Base-by-base conservation (phyloP, 2,797 vertebrate genomes). In the Loris lydekkerianus region DNA sequence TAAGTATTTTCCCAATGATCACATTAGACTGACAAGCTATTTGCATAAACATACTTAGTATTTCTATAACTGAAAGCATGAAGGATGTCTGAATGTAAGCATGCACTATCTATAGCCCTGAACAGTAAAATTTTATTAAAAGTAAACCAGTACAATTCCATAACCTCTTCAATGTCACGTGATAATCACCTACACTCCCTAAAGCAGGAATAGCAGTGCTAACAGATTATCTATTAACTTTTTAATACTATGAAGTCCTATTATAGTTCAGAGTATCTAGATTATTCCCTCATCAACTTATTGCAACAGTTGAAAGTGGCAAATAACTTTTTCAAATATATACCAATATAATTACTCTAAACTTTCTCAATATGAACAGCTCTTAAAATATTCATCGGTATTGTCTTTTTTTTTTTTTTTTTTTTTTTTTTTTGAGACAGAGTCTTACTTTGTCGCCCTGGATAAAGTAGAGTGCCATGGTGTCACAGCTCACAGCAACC, bases 301-400 rank as follows among this genome's bases (percentile, higher is more conserved):
- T 6, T 90, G 67, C 70, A 84, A 85, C 17, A 69, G 21, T 10
- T 72, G 29, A 75, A 85, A 91, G 63, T 67, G n/a, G 61, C 49
- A 86, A 93, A 81, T 46, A 75, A 6, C 7, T 73, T 91, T 53
- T 89, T 73, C 46, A 77, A 73, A 91, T 85, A 92, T 77, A 29
- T 40, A 27, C 67, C 46, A 63, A n/a, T 60, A 92, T 18, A 90
- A 81, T 76, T 85, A 87, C 13, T 89, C 29, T 61, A 76, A 96
- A 58, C 67, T 77, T 29, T 89, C n/a, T 96, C 18, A 96, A 90
- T 75, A 92, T 27, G 1, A 85, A 87, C 20, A 95, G 86, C 76
- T 63, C 85, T 23, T 21, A 89, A 78, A 89, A 58, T 75, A 76
- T 11, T 82, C 23, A 56, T 58, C 58, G 58, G 23, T 73, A 87